Conservation (phyloP, 1,140 invertebrate species). For the Hyphantria cunea region DNA sequence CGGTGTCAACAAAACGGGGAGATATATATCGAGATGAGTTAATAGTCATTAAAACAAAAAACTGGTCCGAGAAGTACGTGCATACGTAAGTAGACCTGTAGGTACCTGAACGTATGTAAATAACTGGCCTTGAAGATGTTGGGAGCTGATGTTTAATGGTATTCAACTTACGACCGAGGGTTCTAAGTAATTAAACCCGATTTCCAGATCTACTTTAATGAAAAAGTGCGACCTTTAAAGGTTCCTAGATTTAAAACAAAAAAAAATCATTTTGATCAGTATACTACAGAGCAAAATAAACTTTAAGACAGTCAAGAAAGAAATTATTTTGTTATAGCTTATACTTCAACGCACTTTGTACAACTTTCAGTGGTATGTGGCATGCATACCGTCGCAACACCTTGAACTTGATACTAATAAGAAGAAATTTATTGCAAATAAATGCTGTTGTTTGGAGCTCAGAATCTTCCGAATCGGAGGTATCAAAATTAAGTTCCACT, state of each 20-base stretch:
- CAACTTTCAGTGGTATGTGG: slow-evolving; percentile 16
- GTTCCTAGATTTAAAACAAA: slow-evolving; percentile 49
- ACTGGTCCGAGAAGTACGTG: slow-evolving; percentile 7
- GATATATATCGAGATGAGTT: slow-evolving; percentile 8
- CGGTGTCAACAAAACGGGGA: too few relatives aligned
- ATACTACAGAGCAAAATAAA: slow-evolving; percentile 29
- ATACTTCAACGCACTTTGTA: slow-evolving; percentile 28
- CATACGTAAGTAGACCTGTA: slow-evolving; percentile 25
- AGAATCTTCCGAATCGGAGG: too few relatives aligned
- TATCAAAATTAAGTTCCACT: too few relatives aligned
- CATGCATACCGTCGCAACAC: slow-evolving; percentile 30
- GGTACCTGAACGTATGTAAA: slow-evolving; percentile 36
- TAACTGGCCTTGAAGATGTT: slow-evolving; percentile 54
- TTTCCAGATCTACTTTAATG: slow-evolving; percentile 52
- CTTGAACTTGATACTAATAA: slow-evolving; percentile 44
- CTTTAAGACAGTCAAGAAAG: slow-evolving; percentile 27
- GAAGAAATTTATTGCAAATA: slow-evolving; percentile 25
- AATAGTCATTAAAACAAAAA: slow-evolving; percentile 12
- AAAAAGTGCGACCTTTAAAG: slow-evolving; percentile 53
- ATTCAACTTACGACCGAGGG: slow-evolving; percentile 8
- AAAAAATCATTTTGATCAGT: slow-evolving; percentile 21
- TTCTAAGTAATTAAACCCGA: slow-evolving; percentile 53
- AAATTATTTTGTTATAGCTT: slow-evolving; percentile 13
- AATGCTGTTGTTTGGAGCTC: not conserved
- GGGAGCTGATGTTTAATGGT: slow-evolving; percentile 16